Conservation (phyloP, 2,888 invertebrate species). For the Micropterix aruncella region DNA sequence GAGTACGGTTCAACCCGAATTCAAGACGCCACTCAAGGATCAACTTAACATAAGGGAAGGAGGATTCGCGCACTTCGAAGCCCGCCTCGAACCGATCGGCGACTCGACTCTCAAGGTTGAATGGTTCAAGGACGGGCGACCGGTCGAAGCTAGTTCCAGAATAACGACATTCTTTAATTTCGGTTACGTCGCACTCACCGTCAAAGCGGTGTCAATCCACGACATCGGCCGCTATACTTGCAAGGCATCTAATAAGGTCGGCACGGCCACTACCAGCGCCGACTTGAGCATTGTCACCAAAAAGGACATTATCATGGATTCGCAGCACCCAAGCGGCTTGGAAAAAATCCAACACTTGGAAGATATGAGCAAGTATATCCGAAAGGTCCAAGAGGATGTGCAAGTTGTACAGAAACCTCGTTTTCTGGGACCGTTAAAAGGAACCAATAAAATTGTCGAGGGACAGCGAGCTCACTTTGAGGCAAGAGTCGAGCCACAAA, state of each 20-base stretch:
- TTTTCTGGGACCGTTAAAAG: constrained; percentile 79
- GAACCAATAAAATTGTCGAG: constrained; percentile 87
- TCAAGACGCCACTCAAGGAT: constrained; percentile 80
- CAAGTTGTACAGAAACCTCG: constrained; percentile 68
- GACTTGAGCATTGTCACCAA: constrained; percentile 73
- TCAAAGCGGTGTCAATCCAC: constrained; percentile 78
- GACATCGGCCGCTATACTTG: constrained; percentile 87
- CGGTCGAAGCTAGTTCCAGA: constrained; percentile 85
- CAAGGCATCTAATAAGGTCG: constrained; percentile 73
- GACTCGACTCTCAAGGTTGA: constrained; percentile 82
- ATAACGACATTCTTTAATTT: constrained; percentile 90
- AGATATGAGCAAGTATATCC: constrained; percentile 61
- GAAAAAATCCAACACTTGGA: constrained; percentile 85
- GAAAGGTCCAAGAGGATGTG: constrained; percentile 50
- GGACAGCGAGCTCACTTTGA: constrained; percentile 92
- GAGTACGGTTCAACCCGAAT: constrained; percentile 67
- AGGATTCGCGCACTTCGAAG: constrained; percentile 91
- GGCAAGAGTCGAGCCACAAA: constrained; percentile 88
- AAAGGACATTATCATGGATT: constrained; percentile 75
- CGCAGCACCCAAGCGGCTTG: constrained; percentile 83
- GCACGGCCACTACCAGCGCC: constrained; percentile 73
- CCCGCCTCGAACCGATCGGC: constrained; percentile 83
- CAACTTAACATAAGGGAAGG: constrained; percentile 79
- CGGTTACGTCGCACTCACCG: constrained; percentile 87
- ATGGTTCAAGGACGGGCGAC: constrained; percentile 85